Evolutionary conservation across 2,888 invertebrate genomes (phyloP).

Genomic region (Rosalia funebris): DNA sequence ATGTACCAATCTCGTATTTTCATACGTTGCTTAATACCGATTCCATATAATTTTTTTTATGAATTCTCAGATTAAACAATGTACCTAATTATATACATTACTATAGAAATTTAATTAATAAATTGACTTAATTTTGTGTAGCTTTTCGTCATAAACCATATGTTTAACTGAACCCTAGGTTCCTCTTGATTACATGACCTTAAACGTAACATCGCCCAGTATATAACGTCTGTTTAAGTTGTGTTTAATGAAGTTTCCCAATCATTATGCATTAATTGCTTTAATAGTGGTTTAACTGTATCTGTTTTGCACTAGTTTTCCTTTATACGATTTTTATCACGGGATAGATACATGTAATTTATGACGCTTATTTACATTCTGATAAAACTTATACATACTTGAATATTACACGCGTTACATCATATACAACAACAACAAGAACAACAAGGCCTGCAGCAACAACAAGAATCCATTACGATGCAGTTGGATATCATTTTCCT

Average conservation of each 20-base stretch:
- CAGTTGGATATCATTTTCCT: constrained; percentile 2
- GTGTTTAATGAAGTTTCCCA: too few species aligned
- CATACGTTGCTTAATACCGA: too few species aligned
- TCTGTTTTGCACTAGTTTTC: neutral
- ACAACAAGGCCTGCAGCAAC: constrained; percentile 42
- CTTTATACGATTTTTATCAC: constrained; percentile 1
- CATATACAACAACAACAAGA: constrained; percentile 42
- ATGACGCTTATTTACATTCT: constrained; percentile 20
- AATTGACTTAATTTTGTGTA: too few species aligned
- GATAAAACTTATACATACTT: constrained; percentile 24
- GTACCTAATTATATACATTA: neutral
- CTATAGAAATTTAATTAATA: too few species aligned
- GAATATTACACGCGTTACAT: constrained; percentile 37
- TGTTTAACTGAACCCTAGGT: neutral
- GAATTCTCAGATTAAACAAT: neutral
- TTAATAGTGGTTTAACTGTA: too few species aligned
- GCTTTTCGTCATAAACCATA: neutral
- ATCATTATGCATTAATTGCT: too few species aligned
- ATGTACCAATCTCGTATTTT: too few species aligned
- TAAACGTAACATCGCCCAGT: too few species aligned
- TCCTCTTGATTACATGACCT: too few species aligned
- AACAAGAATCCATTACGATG: constrained; percentile 38
- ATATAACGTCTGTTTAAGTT: too few species aligned
- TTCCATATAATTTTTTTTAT: neutral
- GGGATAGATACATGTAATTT: neutral